Conservation (phyloP, 2,797 vertebrate genomes). For the Amblyopsis hoosieri region DNA sequence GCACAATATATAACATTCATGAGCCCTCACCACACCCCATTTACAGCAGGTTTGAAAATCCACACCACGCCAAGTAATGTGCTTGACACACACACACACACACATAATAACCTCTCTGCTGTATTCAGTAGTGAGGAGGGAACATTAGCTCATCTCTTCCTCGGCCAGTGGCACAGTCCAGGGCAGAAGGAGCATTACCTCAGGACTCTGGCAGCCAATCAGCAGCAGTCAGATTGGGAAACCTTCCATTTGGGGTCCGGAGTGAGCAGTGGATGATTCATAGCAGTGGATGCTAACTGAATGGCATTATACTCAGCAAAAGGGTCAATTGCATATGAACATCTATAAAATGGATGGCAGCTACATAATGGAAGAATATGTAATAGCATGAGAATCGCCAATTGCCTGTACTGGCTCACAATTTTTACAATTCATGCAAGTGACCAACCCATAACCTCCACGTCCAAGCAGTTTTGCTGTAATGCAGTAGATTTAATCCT, state of each 20-base stretch:
- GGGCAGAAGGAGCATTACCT: slow-evolving; percentile 42
- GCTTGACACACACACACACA: slow-evolving; percentile 8
- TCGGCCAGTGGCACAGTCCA: slow-evolving; percentile 37
- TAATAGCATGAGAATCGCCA: not conserved
- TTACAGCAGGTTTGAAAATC: not conserved
- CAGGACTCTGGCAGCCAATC: slow-evolving; percentile 41
- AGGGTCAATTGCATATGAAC: slow-evolving; percentile 13
- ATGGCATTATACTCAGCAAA: no score
- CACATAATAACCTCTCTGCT: slow-evolving; percentile 21
- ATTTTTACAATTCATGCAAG: not conserved
- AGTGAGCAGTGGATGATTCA: slow-evolving; percentile 29
- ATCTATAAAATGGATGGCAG: not conserved
- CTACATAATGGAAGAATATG: not conserved
- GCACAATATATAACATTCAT: slow-evolving; percentile 34
- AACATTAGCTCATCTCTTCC: slow-evolving; percentile 48
- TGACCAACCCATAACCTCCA: not conserved
- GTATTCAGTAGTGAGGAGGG: slow-evolving; percentile 26
- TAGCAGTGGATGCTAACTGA: slow-evolving; percentile 1
- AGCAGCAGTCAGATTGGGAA: slow-evolving; percentile 29
- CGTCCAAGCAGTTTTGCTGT: no score
- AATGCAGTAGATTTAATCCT: no score
- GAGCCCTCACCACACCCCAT: not conserved
- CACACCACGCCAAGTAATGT: no score
- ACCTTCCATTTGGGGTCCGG: not conserved
- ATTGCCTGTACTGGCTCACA: slow-evolving; percentile 11